phyloP scores from a whole-genome alignment of 2,797 vertebrate genomes.

The Gymnopithys bicolor region DNA sequence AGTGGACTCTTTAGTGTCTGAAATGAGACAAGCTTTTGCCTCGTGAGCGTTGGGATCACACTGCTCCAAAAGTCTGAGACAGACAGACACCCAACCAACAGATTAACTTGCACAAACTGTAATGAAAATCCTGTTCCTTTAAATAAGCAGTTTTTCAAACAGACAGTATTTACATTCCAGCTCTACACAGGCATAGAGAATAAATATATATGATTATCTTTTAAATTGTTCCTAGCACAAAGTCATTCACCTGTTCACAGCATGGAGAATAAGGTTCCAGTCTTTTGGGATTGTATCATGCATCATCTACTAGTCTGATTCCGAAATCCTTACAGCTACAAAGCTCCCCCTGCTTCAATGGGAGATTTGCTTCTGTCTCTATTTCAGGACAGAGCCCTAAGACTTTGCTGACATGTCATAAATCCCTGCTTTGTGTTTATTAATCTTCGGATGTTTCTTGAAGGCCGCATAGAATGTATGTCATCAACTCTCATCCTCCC shows the following conservation, averaged over 20 bases:
- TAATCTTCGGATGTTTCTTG: constrained; percentile 38
- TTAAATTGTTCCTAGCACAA: neutral
- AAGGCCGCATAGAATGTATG: neutral
- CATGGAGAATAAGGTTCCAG: neutral
- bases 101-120: accelerated
- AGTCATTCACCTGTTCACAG: neutral
- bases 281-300: neutral
- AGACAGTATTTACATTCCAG: neutral
- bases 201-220: neutral
- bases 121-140: neutral
- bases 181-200: neutral
- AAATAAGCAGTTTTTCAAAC: neutral
- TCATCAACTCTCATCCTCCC: neutral
- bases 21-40: neutral
- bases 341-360: neutral
- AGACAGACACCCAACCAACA: neutral
- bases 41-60: neutral
- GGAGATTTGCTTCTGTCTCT: constrained; percentile 54
- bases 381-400: constrained; percentile 61
- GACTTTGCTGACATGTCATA: constrained; percentile 64
- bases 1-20: neutral
- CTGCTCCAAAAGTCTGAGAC: neutral
- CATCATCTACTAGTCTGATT: neutral
- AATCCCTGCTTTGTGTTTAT: constrained; percentile 43
- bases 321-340: constrained; percentile 10